These are phyloP conservation scores for Dromiciops gliroides DNA, from an alignment of 2,113 vertebrate genomes.

Conservation along the genomic window DNA sequence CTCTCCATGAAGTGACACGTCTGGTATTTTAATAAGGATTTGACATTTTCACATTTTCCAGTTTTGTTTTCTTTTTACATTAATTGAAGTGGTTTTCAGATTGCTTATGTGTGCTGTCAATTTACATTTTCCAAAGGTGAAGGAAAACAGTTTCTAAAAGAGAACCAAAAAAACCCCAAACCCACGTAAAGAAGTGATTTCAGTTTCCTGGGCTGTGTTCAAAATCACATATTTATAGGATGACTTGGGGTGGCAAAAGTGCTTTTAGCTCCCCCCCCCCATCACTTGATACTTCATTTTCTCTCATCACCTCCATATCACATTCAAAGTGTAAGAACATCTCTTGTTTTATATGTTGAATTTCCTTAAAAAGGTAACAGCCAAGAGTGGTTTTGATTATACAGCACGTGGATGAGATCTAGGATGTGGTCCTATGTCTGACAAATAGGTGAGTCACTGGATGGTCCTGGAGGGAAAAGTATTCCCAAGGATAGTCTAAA, in stretches of 20 bases:
- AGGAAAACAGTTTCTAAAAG: slow-evolving; percentile 63
- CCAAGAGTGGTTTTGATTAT: background rate
- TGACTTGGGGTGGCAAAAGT: slow-evolving; percentile 50
- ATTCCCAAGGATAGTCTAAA: background rate
- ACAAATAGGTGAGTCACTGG: background rate
- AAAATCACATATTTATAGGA: slow-evolving; percentile 22
- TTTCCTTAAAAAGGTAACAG: background rate
- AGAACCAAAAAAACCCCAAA: slow-evolving; percentile 46
- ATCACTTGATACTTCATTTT: background rate
- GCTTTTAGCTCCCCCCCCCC: background rate
- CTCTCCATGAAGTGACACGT: slow-evolving; percentile 78
- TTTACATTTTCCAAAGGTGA: slow-evolving; percentile 73
- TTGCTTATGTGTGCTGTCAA: slow-evolving; percentile 66
- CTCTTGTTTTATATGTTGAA: background rate
- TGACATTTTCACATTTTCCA: slow-evolving; percentile 78
- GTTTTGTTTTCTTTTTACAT: slow-evolving; percentile 79
- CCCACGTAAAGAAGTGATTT: slow-evolving; percentile 62
- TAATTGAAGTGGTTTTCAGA: slow-evolving; percentile 73
- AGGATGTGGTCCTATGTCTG: background rate
- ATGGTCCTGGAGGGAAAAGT: background rate
- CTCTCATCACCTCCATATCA: background rate
- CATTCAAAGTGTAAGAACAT: background rate
- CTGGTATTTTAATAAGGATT: slow-evolving; percentile 79
- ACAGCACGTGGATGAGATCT: background rate
- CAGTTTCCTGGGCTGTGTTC: slow-evolving; percentile 54